Base-by-base conservation (phyloP, 2,797 vertebrate species). In the Crocidura indochinensis region DNA sequence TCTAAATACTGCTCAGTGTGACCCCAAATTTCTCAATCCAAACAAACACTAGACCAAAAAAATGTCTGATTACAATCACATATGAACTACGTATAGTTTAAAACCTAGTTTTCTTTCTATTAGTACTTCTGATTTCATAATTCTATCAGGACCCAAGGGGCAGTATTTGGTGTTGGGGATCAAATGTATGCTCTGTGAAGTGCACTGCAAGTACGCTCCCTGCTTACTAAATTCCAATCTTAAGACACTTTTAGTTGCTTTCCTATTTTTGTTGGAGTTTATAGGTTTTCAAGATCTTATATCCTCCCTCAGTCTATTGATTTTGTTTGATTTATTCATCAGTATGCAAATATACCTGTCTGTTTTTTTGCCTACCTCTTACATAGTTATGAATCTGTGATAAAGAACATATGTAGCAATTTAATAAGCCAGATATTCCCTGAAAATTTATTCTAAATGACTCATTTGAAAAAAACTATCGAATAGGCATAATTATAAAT, bases 401-500 rank as follows among this genome's bases (percentile, higher is more conserved):
- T 22, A 69, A 56, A 8, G 31, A 60, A 74, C 60, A 78, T 27
- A 87, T 53, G 72, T 29, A 5, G 65, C 5, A 29, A 80, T 27
- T 49, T 82, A 69, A 65, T 15, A 80, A 71, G 26, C 4, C 24
- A 79, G 8, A 6, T 11, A 69, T 0, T 3, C 4, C 5, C 73
- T 73, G 26, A 67, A 93, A 72, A 29, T 27, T 4, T 82, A 8
- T 29, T 29, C n/a, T 56, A 78, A 78, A n/a, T 62, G 72, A 6
- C 6, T 91, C 14, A 62, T 75, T 81, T 75, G 71, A 78, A 47
- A 92, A 68, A 93, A 19, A 82, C 38, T 26, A 77, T 75, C 12
- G 83, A 56, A 29, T 56, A 56, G 22, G 10, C 89, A 67, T 60
- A 74, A 71, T 82, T 51, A 29, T 22, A 46, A 64, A 65, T 67